Evolutionary conservation across 1,140 invertebrate species (phyloP).

Genomic region (Lordiphosa mommai): DNA sequence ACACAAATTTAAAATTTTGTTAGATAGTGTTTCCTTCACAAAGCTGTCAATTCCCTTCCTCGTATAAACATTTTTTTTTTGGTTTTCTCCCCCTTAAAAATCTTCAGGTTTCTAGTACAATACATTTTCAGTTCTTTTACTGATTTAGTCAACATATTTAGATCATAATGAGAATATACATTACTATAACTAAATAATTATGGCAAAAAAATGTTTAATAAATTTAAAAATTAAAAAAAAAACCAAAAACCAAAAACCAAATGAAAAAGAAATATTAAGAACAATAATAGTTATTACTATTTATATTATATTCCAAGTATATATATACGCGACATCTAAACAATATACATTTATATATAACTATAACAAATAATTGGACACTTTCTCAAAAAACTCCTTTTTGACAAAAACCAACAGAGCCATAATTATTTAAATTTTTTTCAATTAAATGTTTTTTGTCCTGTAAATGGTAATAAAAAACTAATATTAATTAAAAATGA

Average conservation of each 20-base stretch:
- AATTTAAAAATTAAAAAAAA: background rate
- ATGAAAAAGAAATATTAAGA: slow-evolving; percentile 79
- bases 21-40: too few species aligned
- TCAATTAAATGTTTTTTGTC: slow-evolving; percentile 78
- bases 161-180: slow-evolving; percentile 65
- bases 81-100: slow-evolving; percentile 20
- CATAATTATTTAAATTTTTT: slow-evolving; percentile 65
- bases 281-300: slow-evolving; percentile 80
- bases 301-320: slow-evolving; percentile 77
- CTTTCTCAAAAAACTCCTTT: slow-evolving; percentile 11
- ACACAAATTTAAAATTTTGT: too few species aligned
- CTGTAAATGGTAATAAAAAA: slow-evolving; percentile 63
- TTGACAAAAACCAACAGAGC: slow-evolving; percentile 8
- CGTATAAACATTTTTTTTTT: slow-evolving; percentile 17
- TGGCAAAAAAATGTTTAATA: slow-evolving; percentile 47
- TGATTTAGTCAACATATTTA: slow-evolving; percentile 62
- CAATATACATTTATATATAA: slow-evolving; percentile 56
- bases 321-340: slow-evolving; percentile 52
- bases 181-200: slow-evolving; percentile 59
- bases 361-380: slow-evolving; percentile 25
- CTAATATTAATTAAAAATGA: slow-evolving; percentile 43
- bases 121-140: slow-evolving; percentile 15
- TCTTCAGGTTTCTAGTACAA: slow-evolving; percentile 59
- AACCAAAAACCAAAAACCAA: too few species aligned
- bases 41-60: too few species aligned